Conservation (phyloP, 2,113 vertebrate species). For the Pantherophis guttatus region DNA sequence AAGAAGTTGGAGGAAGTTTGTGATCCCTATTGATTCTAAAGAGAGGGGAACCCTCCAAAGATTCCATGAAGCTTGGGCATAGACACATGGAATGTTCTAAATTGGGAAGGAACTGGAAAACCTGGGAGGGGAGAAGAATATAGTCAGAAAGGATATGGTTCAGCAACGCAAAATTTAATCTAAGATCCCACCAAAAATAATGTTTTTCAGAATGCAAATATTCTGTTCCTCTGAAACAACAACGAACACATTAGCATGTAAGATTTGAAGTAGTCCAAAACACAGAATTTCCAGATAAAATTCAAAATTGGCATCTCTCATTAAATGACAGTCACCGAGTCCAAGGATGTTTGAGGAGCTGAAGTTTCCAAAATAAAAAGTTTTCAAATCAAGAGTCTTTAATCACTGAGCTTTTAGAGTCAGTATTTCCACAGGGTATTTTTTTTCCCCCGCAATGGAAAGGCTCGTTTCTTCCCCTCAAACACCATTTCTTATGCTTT, state of each 20-base stretch:
- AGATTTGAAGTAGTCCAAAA: not conserved
- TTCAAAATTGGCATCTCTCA: not conserved
- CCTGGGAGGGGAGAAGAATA: not conserved
- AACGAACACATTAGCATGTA: too few relatives aligned
- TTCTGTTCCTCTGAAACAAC: not conserved
- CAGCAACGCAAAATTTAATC: not conserved
- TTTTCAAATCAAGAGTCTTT: not conserved
- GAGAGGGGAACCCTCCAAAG: not conserved
- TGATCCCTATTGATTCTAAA: not conserved
- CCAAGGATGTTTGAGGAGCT: slow-evolving; percentile 33
- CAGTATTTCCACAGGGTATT: slow-evolving; percentile 31
- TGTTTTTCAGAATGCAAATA: not conserved
- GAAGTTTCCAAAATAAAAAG: slow-evolving; percentile 37
- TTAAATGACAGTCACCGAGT: not conserved
- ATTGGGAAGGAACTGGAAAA: not conserved
- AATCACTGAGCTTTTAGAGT: slow-evolving; percentile 43
- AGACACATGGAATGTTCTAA: not conserved
- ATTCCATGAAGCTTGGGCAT: not conserved
- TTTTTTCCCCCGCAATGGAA: not conserved
- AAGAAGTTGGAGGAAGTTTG: not conserved
- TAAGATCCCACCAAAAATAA: not conserved
- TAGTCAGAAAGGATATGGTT: not conserved
- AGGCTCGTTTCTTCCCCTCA: not conserved
- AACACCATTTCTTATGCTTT: not conserved
- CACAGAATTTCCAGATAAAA: not conserved